Conservation (phyloP, 2,113 vertebrate species). For the Tragelaphus strepsiceros region DNA sequence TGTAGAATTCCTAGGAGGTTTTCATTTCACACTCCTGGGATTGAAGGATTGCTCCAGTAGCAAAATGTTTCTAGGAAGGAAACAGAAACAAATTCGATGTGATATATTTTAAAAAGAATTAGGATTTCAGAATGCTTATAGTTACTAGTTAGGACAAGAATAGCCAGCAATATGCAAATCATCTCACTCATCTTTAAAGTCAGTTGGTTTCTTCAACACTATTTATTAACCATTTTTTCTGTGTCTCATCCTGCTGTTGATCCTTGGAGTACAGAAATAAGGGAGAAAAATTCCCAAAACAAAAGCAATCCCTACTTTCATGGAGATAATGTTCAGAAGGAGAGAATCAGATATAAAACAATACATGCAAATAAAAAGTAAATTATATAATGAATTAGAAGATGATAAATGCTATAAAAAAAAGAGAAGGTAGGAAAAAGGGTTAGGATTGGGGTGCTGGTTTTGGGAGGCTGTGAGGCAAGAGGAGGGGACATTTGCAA, state of each 20-base stretch:
- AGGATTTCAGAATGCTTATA: background rate
- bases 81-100: background rate
- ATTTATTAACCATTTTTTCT: background rate
- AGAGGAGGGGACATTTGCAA: background rate
- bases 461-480: background rate
- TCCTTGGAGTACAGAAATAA: background rate
- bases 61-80: background rate
- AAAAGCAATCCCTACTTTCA: background rate
- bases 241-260: background rate
- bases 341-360: background rate
- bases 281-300: background rate
- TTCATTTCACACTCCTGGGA: background rate
- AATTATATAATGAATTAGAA: background rate
- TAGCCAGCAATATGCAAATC: background rate
- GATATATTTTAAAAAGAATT: background rate
- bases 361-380: background rate
- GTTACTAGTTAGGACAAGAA: background rate
- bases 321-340: background rate
- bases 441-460: background rate
- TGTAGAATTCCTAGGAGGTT: background rate
- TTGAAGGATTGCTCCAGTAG: background rate
- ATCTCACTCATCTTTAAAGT: background rate
- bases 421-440: background rate
- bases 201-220: background rate
- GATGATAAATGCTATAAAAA: background rate